phyloP scores from a whole-genome alignment of 2,888 invertebrate genomes.

The Panopea generosa region DNA sequence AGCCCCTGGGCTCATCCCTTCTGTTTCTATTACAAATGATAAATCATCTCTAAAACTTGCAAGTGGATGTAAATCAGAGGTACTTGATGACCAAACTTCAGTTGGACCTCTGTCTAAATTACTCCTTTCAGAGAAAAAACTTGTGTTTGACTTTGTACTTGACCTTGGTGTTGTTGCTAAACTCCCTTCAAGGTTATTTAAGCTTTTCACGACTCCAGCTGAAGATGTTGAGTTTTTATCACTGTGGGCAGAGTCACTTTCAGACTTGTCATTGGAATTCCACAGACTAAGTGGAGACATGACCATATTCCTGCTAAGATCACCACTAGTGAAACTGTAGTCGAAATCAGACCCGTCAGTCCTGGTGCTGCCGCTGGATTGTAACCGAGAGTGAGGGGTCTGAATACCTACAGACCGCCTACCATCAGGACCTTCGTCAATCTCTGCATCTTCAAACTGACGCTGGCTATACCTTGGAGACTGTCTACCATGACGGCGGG shows the following conservation, averaged over 20 bases:
- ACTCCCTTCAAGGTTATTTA: slow-evolving; percentile 41
- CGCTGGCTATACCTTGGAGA: slow-evolving; percentile 14
- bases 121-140: slow-evolving; percentile 48
- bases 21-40: slow-evolving; percentile 66
- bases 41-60: slow-evolving; percentile 52
- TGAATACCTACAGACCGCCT: slow-evolving; percentile 59
- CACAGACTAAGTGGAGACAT: slow-evolving; percentile 71
- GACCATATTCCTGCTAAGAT: slow-evolving; percentile 51
- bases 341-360: slow-evolving; percentile 51
- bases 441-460: slow-evolving; percentile 25
- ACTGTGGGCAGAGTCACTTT: slow-evolving; percentile 41
- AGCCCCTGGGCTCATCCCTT: slow-evolving; percentile 58
- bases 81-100: slow-evolving; percentile 68
- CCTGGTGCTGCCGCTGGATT: slow-evolving; percentile 31
- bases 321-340: slow-evolving; percentile 48
- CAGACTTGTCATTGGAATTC: slow-evolving; percentile 67
- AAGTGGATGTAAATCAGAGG: slow-evolving; percentile 37
- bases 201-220: slow-evolving; percentile 31
- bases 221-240: slow-evolving; percentile 55
- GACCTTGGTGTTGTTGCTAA: slow-evolving; percentile 48
- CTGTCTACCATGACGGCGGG: slow-evolving; percentile 15
- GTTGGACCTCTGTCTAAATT: slow-evolving; percentile 56
- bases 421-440: slow-evolving; percentile 32
- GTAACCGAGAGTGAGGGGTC: slow-evolving; percentile 21
- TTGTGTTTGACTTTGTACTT: slow-evolving; percentile 38